These are phyloP conservation scores for Hydrozoanthus tunicans DNA, from an alignment of 64 coral and sea anemone species.

Conservation along the genomic window DNA sequence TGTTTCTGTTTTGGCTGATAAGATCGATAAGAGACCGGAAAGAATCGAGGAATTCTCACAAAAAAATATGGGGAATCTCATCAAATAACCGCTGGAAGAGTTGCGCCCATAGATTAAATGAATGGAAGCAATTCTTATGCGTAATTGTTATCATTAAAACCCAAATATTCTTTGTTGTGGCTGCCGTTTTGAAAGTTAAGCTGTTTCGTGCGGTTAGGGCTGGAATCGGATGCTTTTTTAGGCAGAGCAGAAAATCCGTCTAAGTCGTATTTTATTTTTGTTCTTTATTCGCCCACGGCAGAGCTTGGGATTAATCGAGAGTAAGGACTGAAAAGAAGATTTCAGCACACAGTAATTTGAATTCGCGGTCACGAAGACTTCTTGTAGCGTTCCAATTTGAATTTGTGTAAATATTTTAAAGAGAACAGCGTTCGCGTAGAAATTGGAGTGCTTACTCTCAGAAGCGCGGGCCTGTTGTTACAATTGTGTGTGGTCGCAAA, in stretches of 20 bases:
- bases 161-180: slow-evolving; percentile 16
- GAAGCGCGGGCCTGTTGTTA: not conserved
- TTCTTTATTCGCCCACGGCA: slow-evolving; percentile 22
- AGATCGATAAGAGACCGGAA: not conserved
- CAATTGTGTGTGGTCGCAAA: slow-evolving; percentile 56
- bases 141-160: slow-evolving; percentile 1
- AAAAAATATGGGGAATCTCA: not conserved
- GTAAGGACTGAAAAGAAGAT: not conserved
- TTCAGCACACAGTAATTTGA: slow-evolving; percentile 15
- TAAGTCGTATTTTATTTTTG: slow-evolving; percentile 31
- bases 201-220: slow-evolving; percentile 5
- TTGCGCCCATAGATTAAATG: not conserved
- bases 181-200: not conserved
- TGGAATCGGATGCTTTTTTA: not conserved
- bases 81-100: not conserved
- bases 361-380: not conserved
- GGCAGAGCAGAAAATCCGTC: not conserved
- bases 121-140: not conserved
- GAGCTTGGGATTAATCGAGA: slow-evolving; percentile 2
- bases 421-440: too few relatives aligned
- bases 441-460: not conserved
- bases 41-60: not conserved
- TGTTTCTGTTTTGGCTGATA: slow-evolving; percentile 27
- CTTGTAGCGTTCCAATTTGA: not conserved
- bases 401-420: too few relatives aligned